These are phyloP conservation scores for Morpho deidamia DNA, from an alignment of 2,888 invertebrate genomes.

Conservation along the genomic window DNA sequence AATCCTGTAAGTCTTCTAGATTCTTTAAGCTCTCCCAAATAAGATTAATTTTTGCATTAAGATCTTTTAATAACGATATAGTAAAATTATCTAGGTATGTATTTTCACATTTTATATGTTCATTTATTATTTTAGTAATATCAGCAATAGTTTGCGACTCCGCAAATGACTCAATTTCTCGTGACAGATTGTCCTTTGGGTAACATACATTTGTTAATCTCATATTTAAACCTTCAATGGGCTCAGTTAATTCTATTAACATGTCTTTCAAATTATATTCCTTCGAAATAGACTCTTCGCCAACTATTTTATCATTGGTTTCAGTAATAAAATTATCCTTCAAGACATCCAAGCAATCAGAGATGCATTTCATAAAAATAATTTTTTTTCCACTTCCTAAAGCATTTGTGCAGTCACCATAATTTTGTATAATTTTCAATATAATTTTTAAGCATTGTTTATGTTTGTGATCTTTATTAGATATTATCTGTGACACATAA, in stretches of 20 bases:
- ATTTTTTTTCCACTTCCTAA: slow-evolving; percentile 46
- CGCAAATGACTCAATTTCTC: slow-evolving; percentile 41
- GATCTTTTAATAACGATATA: slow-evolving; percentile 45
- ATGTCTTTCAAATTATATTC: not conserved
- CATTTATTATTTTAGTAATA: slow-evolving; percentile 54
- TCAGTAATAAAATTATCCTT: slow-evolving; percentile 27
- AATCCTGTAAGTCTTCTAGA: slow-evolving; percentile 40
- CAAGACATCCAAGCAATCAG: slow-evolving; percentile 51
- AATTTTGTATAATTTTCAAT: slow-evolving; percentile 40
- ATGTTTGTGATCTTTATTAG: not conserved
- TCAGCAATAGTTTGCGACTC: slow-evolving; percentile 49
- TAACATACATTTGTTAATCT: not conserved
- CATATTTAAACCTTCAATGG: not conserved
- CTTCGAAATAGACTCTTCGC: not conserved
- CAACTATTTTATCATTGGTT: not conserved
- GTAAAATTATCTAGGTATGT: slow-evolving; percentile 38
- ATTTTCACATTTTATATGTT: slow-evolving; percentile 41
- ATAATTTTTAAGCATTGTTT: slow-evolving; percentile 28
- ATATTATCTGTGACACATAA: slow-evolving; percentile 31
- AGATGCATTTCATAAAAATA: slow-evolving; percentile 54
- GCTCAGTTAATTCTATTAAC: not conserved
- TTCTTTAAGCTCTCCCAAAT: slow-evolving; percentile 51
- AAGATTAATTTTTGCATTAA: slow-evolving; percentile 52
- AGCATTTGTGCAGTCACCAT: slow-evolving; percentile 50
- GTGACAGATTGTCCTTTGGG: not conserved